Base-by-base conservation (phyloP, 2,797 vertebrate genomes). In the Onychomys leucogaster region DNA sequence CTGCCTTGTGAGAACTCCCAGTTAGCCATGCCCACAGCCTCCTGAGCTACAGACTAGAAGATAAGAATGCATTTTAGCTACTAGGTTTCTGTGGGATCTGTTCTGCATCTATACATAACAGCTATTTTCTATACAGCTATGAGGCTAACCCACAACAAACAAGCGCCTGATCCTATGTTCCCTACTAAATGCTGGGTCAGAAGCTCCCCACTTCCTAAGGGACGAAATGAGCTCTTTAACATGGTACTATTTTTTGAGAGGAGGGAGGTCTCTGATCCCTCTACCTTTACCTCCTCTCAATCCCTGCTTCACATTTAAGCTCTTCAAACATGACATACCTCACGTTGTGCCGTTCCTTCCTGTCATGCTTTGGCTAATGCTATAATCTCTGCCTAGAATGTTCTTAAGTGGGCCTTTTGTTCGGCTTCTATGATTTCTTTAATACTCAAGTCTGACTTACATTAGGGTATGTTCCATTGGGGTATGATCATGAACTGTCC, bases 381-480 rank as follows among this genome's bases (percentile, higher is more conserved):
- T 57, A 10, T 46, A 61, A 84, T 25, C 29, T 76, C 43, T 77
- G 46, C 34, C 55, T 76, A 88, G 21, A 81, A 71, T 32, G 55
- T 90, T 37, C 63, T 77, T 71, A 73, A 84, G 49, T 8, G 10
- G 52, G 32, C 8, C 57, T 90, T 32, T 14, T 76, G 37, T 76
- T 86, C 49, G 43, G 65, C 41, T 94, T 92, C 52, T 41, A 71
- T 11, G 29, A 59, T 29, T 76, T 95, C 76, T 73, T 90, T 81
- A 88, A 87, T 83, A 67, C 81, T 94, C 89, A 87, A 37, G 49
- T 63, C 32, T 90, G 57, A 52, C 27, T 41, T 29, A 13, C 80
- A 77, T 34, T 46, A 29, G 9, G 9, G 23, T 25, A 5, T 32
- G 81, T 29, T 81, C n/a, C n/a, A n/a, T n/a, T n/a, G n/a, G n/a